Evolutionary conservation across 2,113 vertebrate genomes (phyloP), one percentile per base, ranked within the genome.

Genomic region (Tympanuchus pallidicinctus): DNA sequence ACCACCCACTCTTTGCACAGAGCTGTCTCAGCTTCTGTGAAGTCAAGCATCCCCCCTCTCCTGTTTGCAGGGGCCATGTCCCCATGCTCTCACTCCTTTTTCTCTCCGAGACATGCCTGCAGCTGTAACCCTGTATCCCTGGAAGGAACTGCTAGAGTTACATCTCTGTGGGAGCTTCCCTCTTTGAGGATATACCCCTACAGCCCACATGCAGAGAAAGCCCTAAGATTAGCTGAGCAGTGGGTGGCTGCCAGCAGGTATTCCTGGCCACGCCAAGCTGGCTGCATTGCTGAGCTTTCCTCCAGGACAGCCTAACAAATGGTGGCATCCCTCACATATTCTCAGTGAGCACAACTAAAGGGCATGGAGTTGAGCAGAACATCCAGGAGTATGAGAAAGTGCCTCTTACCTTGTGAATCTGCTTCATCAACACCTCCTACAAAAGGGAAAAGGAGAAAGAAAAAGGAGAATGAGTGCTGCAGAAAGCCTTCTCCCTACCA

Each of bases 371-470:
- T 18, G n/a, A 91, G 65, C 16, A 88, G 38, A 90, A 91, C 38
- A 81, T 61, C 9, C 47, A 71, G 65, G 91, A 27, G 8, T 28
- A 30, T 65, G 34, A 88, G 61, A 65, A 83, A 83, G 71, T 34
- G 45, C 77, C 48, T 94, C 97, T 97, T 91, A 99, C 99, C 99
- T 99, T 99, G 97, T 99, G 99, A 96, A 99, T 99, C 97, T 99
- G 99, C 97, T 99, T 99, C 98, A 99, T 99, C 90, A 99, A 98
- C 95, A 99, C 99, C 96, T 99, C 99, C 99, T 99, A 93, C 32
- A 82, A 7, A 82, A 87, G 21, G 20, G 60, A 86, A 93, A 40
- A 56, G 61, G 19, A 90, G 34, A 90, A 57, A 92, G 42, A 93
- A 86, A 93, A 27, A 89, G 22, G 21, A 87, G 5, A 9, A 36